These are phyloP conservation scores for Huso huso DNA, from an alignment of 2,797 vertebrate species.

Conservation along the genomic window DNA sequence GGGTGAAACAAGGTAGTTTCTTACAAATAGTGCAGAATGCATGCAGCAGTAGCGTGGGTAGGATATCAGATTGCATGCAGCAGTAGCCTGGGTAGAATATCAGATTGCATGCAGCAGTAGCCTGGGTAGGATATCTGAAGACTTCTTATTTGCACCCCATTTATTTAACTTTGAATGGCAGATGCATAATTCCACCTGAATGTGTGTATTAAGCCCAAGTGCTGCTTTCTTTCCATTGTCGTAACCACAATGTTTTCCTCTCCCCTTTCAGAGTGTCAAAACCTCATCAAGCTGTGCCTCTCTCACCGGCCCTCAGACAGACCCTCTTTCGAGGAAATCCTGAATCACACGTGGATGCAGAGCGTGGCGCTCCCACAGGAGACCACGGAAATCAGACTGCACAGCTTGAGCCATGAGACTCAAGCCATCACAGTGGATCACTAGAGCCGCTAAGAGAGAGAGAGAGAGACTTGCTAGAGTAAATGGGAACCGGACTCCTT, in stretches of 20 bases:
- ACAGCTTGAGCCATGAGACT: constrained; percentile 73
- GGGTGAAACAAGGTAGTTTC: too few relatives aligned
- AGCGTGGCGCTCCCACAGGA: constrained; percentile 51
- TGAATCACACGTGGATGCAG: constrained; percentile 87
- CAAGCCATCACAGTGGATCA: constrained; percentile 36
- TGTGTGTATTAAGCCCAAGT: too few relatives aligned
- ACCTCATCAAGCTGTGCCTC: constrained; percentile 81
- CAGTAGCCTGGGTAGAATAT: too few relatives aligned
- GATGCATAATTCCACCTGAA: too few relatives aligned
- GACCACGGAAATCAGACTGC: constrained; percentile 71
- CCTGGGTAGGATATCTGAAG: neutral
- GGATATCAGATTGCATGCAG: too few relatives aligned
- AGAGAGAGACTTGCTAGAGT: neutral
- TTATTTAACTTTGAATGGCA: neutral
- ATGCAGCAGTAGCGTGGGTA: too few relatives aligned
- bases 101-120: too few relatives aligned
- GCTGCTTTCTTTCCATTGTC: too few relatives aligned
- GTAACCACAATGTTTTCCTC: neutral
- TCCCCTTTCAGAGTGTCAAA: constrained; percentile 64
- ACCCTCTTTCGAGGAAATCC: constrained; percentile 81
- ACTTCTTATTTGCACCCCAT: neutral
- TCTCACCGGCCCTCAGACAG: constrained; percentile 77
- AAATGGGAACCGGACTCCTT: neutral
- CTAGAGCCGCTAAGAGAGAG: constrained; percentile 7
- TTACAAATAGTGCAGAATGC: too few relatives aligned